Conservation (phyloP, 2,797 vertebrate species). For the Rhinella marina region DNA sequence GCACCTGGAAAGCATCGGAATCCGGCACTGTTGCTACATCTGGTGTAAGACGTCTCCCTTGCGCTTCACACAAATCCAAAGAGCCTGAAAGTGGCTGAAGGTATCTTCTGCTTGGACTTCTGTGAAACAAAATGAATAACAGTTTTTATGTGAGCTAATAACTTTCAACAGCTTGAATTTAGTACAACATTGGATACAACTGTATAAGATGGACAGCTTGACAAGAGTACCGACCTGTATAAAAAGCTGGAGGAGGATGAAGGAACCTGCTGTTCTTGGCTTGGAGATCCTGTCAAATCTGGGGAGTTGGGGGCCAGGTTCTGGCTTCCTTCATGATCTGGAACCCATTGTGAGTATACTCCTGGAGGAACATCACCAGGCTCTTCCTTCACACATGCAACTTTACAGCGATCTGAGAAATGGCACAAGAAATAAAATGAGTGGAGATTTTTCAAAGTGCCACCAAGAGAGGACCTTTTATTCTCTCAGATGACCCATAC, state of each 20-base stretch:
- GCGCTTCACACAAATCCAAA: slow-evolving; percentile 59
- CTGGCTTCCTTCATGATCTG: slow-evolving; percentile 71
- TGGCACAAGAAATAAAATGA: neutral
- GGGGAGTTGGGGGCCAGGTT: slow-evolving; percentile 69
- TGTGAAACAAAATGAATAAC: slow-evolving; percentile 62
- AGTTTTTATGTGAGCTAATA: neutral
- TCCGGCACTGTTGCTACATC: slow-evolving; percentile 80
- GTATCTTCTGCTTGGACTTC: slow-evolving; percentile 80
- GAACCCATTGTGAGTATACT: slow-evolving; percentile 80
- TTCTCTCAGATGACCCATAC: too few relatives aligned
- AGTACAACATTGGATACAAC: neutral
- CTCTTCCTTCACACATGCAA: slow-evolving; percentile 67
- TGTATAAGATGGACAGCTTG: neutral
- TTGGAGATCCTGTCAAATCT: slow-evolving; percentile 74
- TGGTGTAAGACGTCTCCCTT: slow-evolving; percentile 69
- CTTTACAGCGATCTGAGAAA: slow-evolving; percentile 67
- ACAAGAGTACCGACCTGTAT: slow-evolving; percentile 74
- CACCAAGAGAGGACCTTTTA: neutral
- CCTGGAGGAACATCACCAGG: slow-evolving; percentile 69
- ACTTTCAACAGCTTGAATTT: too few relatives aligned
- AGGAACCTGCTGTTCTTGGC: slow-evolving; percentile 82
- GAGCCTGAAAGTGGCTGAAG: slow-evolving; percentile 71
- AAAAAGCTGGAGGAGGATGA: slow-evolving; percentile 77
- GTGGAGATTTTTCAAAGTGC: neutral
- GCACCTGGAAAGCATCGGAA: slow-evolving; percentile 73